Conservation (phyloP, 2,113 vertebrate genomes). For the Sapajus apella region DNA sequence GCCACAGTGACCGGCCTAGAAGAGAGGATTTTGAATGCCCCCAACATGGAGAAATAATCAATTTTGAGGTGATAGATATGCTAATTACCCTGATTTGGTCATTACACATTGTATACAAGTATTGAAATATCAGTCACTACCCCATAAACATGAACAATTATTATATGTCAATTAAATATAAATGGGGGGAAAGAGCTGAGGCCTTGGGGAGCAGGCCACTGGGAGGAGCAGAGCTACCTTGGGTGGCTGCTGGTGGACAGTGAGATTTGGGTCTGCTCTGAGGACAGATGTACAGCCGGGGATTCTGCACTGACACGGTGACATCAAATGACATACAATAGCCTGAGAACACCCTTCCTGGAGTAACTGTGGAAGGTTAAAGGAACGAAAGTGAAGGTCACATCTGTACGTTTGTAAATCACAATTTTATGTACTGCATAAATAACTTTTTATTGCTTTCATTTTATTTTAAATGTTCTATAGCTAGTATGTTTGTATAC, state of each 20-base stretch:
- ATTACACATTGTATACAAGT: neutral
- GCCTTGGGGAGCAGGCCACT: neutral
- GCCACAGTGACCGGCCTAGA: rapidly evolving
- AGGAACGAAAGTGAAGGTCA: neutral
- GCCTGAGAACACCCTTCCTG: neutral
- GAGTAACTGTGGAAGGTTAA: neutral
- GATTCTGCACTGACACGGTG: neutral
- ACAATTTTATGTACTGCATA: neutral
- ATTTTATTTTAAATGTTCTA: neutral
- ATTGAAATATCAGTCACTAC: neutral
- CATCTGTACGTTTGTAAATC: neutral
- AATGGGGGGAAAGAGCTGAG: neutral
- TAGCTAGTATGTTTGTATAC: neutral
- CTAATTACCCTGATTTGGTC: neutral
- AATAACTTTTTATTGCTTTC: neutral
- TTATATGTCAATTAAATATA: neutral
- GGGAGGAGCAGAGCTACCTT: neutral
- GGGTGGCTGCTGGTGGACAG: neutral
- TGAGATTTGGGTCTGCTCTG: neutral
- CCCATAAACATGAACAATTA: neutral
- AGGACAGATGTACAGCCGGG: neutral
- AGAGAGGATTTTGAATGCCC: neutral
- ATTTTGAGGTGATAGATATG: neutral
- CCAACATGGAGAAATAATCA: neutral
- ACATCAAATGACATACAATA: neutral